Evolutionary conservation across 2,888 invertebrate species (phyloP).

Genomic region (Lasius platythorax): DNA sequence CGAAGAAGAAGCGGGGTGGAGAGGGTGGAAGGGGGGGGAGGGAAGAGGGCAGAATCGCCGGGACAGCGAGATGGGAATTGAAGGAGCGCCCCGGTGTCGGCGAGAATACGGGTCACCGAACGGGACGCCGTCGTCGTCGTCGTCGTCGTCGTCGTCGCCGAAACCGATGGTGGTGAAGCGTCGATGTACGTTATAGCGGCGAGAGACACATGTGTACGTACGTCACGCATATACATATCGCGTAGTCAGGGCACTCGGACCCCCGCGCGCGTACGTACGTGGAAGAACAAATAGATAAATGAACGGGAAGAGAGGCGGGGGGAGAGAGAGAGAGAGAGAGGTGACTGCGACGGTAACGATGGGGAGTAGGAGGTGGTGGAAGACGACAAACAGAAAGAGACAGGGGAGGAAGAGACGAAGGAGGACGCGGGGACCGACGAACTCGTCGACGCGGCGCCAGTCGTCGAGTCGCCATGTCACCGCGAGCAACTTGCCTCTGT

Average conservation of each 20-base stretch:
- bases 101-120: slow-evolving; percentile 62
- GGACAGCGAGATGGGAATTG: slow-evolving; percentile 15
- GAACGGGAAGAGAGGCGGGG: slow-evolving; percentile 16
- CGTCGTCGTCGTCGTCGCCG: slow-evolving; percentile 32
- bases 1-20: neutral
- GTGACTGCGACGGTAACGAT: neutral
- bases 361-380: slow-evolving; percentile 19
- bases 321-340: neutral
- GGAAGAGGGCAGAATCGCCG: neutral
- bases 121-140: slow-evolving; percentile 19
- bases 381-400: slow-evolving; percentile 32
- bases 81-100: slow-evolving; percentile 40
- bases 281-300: slow-evolving; percentile 51
- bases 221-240: slow-evolving; percentile 12
- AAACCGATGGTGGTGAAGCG: slow-evolving; percentile 22
- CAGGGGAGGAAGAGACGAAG: slow-evolving; percentile 18
- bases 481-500: slow-evolving; percentile 58
- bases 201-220: slow-evolving; percentile 1
- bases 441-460: slow-evolving; percentile 79
- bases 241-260: slow-evolving; percentile 30
- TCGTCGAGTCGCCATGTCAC: slow-evolving; percentile 76
- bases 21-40: too few relatives aligned
- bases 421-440: slow-evolving; percentile 72
- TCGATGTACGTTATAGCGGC: slow-evolving; percentile 42
- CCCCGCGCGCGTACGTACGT: neutral